These are phyloP conservation scores for Rhyacophila brunnea DNA, from an alignment of 1,140 invertebrate species.

Conservation along the genomic window DNA sequence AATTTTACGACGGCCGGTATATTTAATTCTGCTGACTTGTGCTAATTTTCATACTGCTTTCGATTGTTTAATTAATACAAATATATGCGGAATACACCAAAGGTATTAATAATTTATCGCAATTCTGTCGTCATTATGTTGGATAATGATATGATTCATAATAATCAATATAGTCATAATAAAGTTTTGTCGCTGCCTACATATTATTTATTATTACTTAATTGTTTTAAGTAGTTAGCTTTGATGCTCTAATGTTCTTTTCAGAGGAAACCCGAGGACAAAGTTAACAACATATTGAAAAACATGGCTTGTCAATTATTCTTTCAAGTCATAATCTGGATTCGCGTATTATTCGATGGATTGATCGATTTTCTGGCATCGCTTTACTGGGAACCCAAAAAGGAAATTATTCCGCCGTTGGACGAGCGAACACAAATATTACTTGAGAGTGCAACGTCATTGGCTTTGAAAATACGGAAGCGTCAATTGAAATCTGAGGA, in stretches of 20 bases:
- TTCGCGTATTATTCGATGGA: slow-evolving; percentile 37
- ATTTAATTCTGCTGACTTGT: too few species aligned
- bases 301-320: slow-evolving; percentile 14
- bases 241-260: background rate
- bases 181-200: too few species aligned
- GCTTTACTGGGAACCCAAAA: slow-evolving; percentile 57
- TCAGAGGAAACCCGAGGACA: background rate
- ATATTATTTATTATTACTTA: too few species aligned
- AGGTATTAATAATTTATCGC: too few species aligned
- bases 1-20: too few species aligned
- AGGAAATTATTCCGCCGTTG: slow-evolving; percentile 53
- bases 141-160: too few species aligned
- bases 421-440: slow-evolving; percentile 59
- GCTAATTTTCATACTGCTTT: too few species aligned
- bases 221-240: too few species aligned
- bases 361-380: slow-evolving; percentile 47
- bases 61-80: too few species aligned
- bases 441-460: slow-evolving; percentile 61
- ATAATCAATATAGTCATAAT: too few species aligned
- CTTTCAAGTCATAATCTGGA: slow-evolving; percentile 24
- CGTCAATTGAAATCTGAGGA: slow-evolving; percentile 64
- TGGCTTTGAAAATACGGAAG: slow-evolving; percentile 66
- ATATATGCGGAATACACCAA: too few species aligned
- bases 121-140: too few species aligned
- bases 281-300: slow-evolving; percentile 6